phyloP scores from a whole-genome alignment of 64 coral and sea anemone species.

The Catalaphyllia jardinei region DNA sequence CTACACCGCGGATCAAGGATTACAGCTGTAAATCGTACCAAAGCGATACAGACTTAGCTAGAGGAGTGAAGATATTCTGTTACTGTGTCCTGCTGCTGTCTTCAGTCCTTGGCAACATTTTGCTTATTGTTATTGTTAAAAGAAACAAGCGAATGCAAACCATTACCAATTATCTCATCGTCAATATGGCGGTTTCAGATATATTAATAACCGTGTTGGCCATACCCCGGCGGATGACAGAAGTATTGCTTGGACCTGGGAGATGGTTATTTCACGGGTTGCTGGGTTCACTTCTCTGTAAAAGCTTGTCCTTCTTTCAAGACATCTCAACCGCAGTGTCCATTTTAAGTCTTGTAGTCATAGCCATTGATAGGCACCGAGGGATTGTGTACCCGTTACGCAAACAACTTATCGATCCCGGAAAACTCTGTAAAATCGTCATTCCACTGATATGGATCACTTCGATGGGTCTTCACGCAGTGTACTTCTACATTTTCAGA shows the following conservation, averaged over 20 bases:
- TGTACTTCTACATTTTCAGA: constrained; percentile 24
- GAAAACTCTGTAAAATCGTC: constrained; percentile 12
- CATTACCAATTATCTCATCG: constrained; percentile 61
- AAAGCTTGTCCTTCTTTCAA: constrained; percentile 24
- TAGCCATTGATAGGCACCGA: constrained; percentile 48
- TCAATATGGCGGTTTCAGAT: constrained; percentile 68
- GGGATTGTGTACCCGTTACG: constrained; percentile 53
- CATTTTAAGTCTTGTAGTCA: constrained; percentile 38
- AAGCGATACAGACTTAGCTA: not conserved
- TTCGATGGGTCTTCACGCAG: constrained; percentile 23
- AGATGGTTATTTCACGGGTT: constrained; percentile 16
- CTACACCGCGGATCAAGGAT: not conserved
- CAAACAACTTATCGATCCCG: constrained; percentile 1
- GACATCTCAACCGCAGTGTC: constrained; percentile 50
- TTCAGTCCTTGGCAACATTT: constrained; percentile 45
- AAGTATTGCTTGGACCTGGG: not conserved
- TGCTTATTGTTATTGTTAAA: constrained; percentile 23
- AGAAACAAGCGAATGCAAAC: constrained; percentile 53
- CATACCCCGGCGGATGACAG: constrained; percentile 18
- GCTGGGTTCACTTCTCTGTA: constrained; percentile 37
- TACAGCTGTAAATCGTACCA: not conserved
- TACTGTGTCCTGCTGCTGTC: constrained; percentile 6
- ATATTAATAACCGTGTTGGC: constrained; percentile 56
- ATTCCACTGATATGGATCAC: constrained; percentile 51
- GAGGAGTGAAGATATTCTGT: not conserved